phyloP scores from a whole-genome alignment of 2,113 vertebrate genomes.

The Dascyllus trimaculatus region DNA sequence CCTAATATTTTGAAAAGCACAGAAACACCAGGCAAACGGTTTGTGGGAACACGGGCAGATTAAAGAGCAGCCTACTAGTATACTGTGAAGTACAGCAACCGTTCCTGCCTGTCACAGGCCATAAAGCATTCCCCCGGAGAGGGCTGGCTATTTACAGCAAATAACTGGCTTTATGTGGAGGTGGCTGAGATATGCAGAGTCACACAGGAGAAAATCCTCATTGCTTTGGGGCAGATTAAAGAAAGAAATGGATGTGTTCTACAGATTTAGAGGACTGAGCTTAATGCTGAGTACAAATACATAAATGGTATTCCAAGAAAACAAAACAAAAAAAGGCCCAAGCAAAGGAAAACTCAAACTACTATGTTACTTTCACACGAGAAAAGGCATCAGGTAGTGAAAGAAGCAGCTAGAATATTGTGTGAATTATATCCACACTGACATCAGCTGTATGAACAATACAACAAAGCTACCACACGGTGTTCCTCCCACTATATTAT shows the following conservation, averaged over 20 bases:
- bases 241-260: constrained; percentile 55
- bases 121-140: constrained; percentile 54
- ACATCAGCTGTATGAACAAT: neutral
- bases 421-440: neutral
- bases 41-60: constrained; percentile 10
- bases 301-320: constrained; percentile 14
- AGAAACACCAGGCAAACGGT: constrained; percentile 1
- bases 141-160: constrained; percentile 65
- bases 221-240: constrained; percentile 66
- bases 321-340: neutral
- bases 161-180: constrained; percentile 57
- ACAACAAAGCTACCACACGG: neutral
- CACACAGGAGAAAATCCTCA: constrained; percentile 62
- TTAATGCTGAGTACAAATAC: constrained; percentile 44
- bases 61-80: constrained; percentile 12
- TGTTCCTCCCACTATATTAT: neutral
- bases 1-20: constrained; percentile 6
- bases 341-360: neutral
- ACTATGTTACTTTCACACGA: no score
- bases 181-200: constrained; percentile 68
- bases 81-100: constrained; percentile 50
- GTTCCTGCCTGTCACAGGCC: constrained; percentile 42
- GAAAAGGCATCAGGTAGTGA: neutral
- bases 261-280: constrained; percentile 55
- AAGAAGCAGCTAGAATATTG: neutral